Base-by-base conservation (phyloP, 1,140 invertebrate genomes). In the Aphis craccivora region DNA sequence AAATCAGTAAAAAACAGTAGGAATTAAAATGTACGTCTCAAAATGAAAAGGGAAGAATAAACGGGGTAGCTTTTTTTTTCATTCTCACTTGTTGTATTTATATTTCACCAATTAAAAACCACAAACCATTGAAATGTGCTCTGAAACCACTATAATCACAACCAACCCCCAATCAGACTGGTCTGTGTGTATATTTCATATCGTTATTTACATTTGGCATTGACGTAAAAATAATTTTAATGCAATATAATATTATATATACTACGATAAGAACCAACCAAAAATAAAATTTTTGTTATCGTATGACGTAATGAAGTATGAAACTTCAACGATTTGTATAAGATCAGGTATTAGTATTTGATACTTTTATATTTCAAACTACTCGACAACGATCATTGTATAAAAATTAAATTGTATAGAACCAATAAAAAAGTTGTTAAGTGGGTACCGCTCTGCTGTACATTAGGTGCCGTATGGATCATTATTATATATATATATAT, bases 101-200 rank as follows among this genome's bases (percentile, higher is more conserved):
- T 76, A 91, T 51, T 91, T 91, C 90, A 91, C 90, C 60, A 91
- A 91, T 91, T 91, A 81, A 91, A 91, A 76, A 91, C 40, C n/a
- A 20, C 35, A 81, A 67, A 37, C 90, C 60, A 76, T 91, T 48
- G n/a, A 91, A 81, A 91, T 90, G 11, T 90, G 35, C 55, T 53
- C n/a, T 30, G 30, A 8, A 35, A 88, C 30, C 25, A n/a, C n/a
- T 87, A 88, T 51, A 48, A 87, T 20, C 51, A 89, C 35, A 55
- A 89, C 9, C 48, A 51, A 51, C 48, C 14, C 87, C 87, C n/a
- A 89, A 89, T 55, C 48, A 25, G 45, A 53, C 1, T 8, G 7
- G 86, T 88, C 86, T 35, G n/a, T 2, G n/a, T 51, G 23, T n/a
- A n/a, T 88, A 88, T 45, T 88, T 88, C 45, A 51, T 88, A 48